A percentile compares a stretch with the other conserved stretches of the same genome.
phyloP scores from a whole-genome alignment of 1,140 invertebrate genomes.

The Drosophila ohnishii region DNA sequence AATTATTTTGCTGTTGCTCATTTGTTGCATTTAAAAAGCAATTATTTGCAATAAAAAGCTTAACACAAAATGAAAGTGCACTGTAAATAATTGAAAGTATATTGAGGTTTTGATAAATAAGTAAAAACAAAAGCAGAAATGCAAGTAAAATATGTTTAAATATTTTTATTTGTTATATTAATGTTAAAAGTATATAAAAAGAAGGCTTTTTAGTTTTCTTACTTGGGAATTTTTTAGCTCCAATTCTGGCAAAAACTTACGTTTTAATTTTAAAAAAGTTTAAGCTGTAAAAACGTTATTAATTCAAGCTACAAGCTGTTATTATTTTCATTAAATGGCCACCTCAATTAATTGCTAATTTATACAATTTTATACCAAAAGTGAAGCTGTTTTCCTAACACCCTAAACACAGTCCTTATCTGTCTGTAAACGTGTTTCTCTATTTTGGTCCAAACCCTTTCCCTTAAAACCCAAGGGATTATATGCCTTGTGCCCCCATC shows the following conservation, averaged over 20 bases:
- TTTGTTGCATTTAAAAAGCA: conserved; percentile 64
- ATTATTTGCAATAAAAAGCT: conserved; percentile 57
- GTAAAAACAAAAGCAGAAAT: not conserved
- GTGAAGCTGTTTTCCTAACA: not conserved
- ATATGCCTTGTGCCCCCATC: conserved; percentile 54
- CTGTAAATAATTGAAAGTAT: not conserved
- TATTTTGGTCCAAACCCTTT: conserved; percentile 9
- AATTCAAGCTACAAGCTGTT: not conserved
- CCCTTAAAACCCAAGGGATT: conserved; percentile 29
- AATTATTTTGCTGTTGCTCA: conserved; percentile 33
- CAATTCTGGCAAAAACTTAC: too few species aligned
- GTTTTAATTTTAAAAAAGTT: not conserved
- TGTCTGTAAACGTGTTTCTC: conserved; percentile 11
- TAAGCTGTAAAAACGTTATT: too few species aligned
- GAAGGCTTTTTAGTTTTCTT: too few species aligned
- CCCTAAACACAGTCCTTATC: not conserved
- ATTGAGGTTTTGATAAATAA: not conserved
- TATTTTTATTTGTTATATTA: too few species aligned
- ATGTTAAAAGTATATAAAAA: too few species aligned
- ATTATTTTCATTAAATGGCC: too few species aligned
- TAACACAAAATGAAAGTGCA: not conserved
- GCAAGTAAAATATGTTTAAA: too few species aligned
- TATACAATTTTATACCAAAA: not conserved
- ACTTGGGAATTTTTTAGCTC: not conserved
- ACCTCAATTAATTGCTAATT: not conserved